Evolutionary conservation across 2,797 vertebrate species (phyloP).

Genomic region (Gila robusta): DNA sequence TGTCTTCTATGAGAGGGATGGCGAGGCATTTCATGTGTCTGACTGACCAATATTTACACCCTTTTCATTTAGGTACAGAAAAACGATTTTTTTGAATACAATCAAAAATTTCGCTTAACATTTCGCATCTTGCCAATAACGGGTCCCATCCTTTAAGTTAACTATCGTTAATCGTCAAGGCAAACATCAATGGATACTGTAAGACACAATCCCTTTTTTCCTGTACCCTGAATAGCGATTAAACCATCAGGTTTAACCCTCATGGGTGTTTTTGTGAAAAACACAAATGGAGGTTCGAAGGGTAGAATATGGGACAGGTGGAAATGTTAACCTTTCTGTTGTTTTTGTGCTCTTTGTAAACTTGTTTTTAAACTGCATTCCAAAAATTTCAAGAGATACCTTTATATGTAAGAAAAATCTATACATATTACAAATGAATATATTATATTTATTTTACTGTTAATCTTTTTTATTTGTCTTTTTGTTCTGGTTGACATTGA

Average conservation of each 20-base stretch:
- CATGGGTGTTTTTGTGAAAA: conserved; percentile 50
- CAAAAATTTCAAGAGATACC: conserved; percentile 70
- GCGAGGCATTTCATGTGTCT: conserved; percentile 69
- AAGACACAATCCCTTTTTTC: conserved; percentile 56
- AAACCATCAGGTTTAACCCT: conserved; percentile 70
- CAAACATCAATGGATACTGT: conserved; percentile 7
- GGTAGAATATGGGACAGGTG: conserved; percentile 75
- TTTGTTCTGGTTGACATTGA: conserved; percentile 68
- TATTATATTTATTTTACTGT: conserved; percentile 74
- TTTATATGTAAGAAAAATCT: conserved; percentile 68
- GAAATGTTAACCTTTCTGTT: conserved; percentile 77
- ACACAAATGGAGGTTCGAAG: conserved; percentile 58
- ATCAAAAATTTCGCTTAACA: conserved; percentile 26
- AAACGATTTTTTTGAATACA: conserved; percentile 11
- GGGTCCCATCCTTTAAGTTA: conserved; percentile 5
- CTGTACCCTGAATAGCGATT: conserved; percentile 65
- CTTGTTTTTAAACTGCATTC: conserved; percentile 70
- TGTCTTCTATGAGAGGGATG: conserved; percentile 60
- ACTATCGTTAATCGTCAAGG: conserved; percentile 50
- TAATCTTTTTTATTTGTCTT: conserved; percentile 64
- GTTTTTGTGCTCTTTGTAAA: conserved; percentile 66
- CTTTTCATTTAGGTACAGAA: conserved; percentile 72
- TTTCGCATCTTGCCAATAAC: conserved; percentile 15
- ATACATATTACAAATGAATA: conserved; percentile 68
- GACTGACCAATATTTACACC: conserved; percentile 81